Evolutionary conservation across 2,113 vertebrate genomes (phyloP).

Genomic region (Tragelaphus scriptus): DNA sequence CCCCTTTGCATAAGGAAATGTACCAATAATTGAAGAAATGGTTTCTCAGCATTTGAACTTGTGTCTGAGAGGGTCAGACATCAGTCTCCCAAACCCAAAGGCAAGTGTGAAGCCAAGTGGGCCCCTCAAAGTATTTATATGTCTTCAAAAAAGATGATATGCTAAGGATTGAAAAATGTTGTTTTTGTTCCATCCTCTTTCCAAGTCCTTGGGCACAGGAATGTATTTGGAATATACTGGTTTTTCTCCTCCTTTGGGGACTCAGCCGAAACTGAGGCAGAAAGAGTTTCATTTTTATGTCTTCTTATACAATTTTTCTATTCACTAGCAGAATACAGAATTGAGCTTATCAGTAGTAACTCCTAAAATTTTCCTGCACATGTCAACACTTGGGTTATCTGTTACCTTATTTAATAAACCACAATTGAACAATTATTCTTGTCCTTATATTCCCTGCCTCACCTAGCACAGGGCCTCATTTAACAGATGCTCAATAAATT

Average conservation of each 20-base stretch:
- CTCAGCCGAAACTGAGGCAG: background rate
- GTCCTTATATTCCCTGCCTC: background rate
- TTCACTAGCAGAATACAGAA: background rate
- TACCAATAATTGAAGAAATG: background rate
- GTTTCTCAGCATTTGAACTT: background rate
- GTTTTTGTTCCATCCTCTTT: background rate
- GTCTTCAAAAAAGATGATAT: conserved; percentile 4
- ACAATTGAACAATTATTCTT: background rate
- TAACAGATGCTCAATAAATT: background rate
- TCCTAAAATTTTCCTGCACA: background rate
- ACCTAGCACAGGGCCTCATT: background rate
- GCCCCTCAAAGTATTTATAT: background rate
- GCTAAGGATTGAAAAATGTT: background rate
- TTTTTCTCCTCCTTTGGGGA: background rate
- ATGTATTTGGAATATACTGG: conserved; percentile 16
- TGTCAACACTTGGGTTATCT: background rate
- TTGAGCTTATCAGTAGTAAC: background rate
- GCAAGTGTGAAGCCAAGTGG: background rate
- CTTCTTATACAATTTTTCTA: background rate
- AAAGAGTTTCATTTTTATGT: background rate
- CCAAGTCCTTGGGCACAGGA: background rate
- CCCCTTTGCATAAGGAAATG: background rate
- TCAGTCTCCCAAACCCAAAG: background rate
- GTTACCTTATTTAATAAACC: background rate
- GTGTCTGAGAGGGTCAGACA: background rate